Evolutionary conservation across 2,888 invertebrate species (phyloP), one percentile per base, ranked within the genome.

Genomic region (Tholera decimalis): DNA sequence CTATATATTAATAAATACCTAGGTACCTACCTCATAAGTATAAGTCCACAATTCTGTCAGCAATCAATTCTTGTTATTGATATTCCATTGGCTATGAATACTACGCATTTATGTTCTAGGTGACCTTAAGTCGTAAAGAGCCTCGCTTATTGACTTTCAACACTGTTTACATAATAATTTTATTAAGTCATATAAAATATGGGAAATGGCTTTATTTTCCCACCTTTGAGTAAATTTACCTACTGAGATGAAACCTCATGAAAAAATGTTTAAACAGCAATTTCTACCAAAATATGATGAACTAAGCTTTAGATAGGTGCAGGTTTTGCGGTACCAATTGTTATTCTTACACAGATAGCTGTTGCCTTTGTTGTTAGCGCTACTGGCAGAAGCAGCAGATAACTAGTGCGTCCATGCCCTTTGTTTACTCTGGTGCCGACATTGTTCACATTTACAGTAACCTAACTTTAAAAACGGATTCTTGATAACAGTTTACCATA

Each of bases 401-500:
- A 22, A 41, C 41, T 46, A 24, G 64, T 59, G 44, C 64, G 18
- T 30, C 59, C 41, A 11, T 44, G 44, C 11, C 35, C 15, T 50
- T 67, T 79, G 51, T 76, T 7, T 61, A 55, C 62, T 22, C 24
- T 55, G 70, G 60, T 61, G 68, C 70, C 68, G 50, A 64, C 63
- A 79, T 73, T 79, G 51, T 64, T 51, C 47, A 46, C 47, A 47
- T 60, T 65, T 44, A 67, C 74, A 51, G 64, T 63, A 72, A 66
- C 28, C 46, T 66, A 59, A 43, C 26, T 56, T 61, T 55, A 50
- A 9, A 44, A 80, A 67, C 70, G 22, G 54, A 70, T 64, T 58
- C 20, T 59, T 69, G 73, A 81, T 81, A 80, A 73, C 60, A 57
- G 11, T 22, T 44, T 33, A 41, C 41, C 44, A 28, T 37, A 47